Percentiles rank a stretch among this genome's conserved stretches.
Evolutionary conservation across 2,113 vertebrate species (phyloP).

Genomic region (Nycticorax nycticorax): DNA sequence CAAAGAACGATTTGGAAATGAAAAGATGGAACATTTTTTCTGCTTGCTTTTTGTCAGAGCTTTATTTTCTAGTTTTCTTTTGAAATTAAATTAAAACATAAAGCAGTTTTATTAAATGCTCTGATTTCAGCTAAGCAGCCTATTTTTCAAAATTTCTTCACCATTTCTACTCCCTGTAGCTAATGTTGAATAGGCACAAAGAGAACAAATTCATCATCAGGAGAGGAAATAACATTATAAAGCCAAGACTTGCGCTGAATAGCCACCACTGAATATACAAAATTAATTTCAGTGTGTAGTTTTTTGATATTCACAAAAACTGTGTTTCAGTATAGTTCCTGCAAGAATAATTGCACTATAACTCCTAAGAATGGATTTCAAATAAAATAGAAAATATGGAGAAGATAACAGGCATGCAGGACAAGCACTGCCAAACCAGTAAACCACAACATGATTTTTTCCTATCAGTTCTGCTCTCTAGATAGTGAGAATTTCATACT

Average conservation of each 20-base stretch:
- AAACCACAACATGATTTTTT: not conserved
- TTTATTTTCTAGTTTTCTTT: not conserved
- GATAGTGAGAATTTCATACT: not conserved
- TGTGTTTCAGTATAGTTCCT: not conserved
- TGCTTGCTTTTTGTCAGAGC: not conserved
- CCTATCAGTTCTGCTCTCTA: not conserved
- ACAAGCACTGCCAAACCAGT: not conserved
- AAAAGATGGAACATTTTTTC: not conserved
- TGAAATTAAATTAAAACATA: not conserved
- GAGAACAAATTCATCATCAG: not conserved
- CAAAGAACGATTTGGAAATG: not conserved
- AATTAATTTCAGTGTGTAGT: not conserved
- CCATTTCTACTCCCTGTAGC: not conserved
- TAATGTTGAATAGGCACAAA: not conserved
- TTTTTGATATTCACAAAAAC: not conserved
- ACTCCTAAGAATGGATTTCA: not conserved
- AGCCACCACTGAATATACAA: not conserved
- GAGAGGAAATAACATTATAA: not conserved
- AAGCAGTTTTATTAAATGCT: not conserved
- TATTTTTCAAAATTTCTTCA: not conserved
- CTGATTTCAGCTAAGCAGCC: not conserved
- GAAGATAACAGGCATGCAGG: not conserved
- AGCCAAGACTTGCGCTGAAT: not conserved
- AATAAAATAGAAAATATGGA: not conserved
- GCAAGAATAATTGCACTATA: not conserved